Conservation (phyloP, 2,888 invertebrate genomes). For the Ochropleura plecta region DNA sequence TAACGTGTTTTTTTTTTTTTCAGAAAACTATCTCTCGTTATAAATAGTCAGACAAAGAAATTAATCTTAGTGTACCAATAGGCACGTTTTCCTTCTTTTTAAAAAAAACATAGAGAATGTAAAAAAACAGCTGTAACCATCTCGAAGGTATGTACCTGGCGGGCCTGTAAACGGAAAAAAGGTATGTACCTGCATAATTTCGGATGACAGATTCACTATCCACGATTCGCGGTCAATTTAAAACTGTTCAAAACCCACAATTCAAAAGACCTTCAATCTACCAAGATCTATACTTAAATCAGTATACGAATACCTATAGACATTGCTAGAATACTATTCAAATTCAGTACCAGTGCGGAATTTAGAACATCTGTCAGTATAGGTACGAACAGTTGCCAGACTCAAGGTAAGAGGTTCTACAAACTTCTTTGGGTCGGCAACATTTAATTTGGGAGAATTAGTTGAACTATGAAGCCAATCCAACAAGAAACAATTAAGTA, state of each 20-base stretch:
- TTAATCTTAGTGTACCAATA: too few relatives aligned
- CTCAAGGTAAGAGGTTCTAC: conserved; percentile 10
- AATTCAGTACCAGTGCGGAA: conserved; percentile 25
- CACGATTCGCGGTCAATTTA: conserved; percentile 1
- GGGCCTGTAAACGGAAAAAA: too few relatives aligned
- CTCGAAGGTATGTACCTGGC: neutral
- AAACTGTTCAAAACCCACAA: conserved; percentile 16
- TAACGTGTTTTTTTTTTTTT: neutral
- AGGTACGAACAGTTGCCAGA: conserved; percentile 5
- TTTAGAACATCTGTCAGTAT: conserved; percentile 39
- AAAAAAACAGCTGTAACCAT: neutral
- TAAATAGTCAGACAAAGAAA: too few relatives aligned
- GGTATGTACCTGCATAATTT: neutral
- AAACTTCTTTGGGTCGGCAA: neutral
- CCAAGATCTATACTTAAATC: conserved; percentile 15
- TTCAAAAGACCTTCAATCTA: conserved; percentile 34
- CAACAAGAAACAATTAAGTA: neutral
- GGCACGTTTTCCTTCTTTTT: neutral
- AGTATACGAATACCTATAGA: conserved; percentile 12
- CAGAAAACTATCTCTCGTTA: neutral
- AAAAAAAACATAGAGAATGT: neutral
- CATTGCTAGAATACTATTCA: conserved; percentile 34
- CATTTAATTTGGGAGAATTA: neutral
- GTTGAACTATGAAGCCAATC: neutral
- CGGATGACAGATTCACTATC: neutral